Evolutionary conservation across 1,140 invertebrate species (phyloP).

Genomic region (Bombus sylvicola): DNA sequence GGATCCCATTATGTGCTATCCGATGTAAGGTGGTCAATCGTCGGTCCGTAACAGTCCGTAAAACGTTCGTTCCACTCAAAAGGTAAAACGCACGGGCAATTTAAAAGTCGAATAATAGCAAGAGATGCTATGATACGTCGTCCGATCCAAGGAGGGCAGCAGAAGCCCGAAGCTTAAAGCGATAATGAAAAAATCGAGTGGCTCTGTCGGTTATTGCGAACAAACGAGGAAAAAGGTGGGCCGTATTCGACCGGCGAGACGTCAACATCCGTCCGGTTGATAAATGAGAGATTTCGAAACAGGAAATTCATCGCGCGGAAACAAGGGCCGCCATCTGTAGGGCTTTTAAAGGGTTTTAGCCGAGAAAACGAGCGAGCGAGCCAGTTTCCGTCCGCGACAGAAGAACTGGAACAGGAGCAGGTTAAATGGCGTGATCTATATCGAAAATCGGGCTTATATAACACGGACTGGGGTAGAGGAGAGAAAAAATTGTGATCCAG

Average conservation of each 20-base stretch:
- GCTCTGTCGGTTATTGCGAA: neutral
- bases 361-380: neutral
- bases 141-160: too few relatives aligned
- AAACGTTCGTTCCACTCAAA: too few relatives aligned
- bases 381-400: neutral
- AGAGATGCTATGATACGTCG: too few relatives aligned
- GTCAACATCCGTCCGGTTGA: slow-evolving; percentile 17
- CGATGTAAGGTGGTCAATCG: too few relatives aligned
- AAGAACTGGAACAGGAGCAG: neutral
- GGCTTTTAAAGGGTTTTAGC: neutral
- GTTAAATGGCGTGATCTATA: neutral
- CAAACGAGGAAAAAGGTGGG: neutral
- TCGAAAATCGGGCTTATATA: neutral
- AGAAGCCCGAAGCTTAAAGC: neutral
- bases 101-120: too few relatives aligned
- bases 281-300: slow-evolving; percentile 21
- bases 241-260: neutral
- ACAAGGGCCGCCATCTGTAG: neutral
- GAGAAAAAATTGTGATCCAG: too few relatives aligned
- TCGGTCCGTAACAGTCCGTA: too few relatives aligned
- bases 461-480: too few relatives aligned
- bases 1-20: too few relatives aligned
- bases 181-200: neutral
- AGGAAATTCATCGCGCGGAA: slow-evolving; percentile 20
- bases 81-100: too few relatives aligned